These are phyloP conservation scores for Typhlichthys subterraneus DNA, from an alignment of 2,797 vertebrate species.

Conservation along the genomic window DNA sequence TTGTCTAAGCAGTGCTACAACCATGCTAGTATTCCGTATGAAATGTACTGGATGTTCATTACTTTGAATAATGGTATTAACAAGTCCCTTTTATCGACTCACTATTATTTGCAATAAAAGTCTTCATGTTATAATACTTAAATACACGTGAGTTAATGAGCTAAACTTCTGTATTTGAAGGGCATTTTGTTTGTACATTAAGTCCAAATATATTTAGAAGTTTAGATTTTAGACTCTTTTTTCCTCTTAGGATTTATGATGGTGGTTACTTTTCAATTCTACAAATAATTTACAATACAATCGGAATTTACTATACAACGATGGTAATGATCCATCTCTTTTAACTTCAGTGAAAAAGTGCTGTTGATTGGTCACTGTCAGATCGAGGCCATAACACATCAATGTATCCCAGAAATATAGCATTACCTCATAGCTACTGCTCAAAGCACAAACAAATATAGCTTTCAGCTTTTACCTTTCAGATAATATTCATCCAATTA, in stretches of 20 bases:
- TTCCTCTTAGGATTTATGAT: no score
- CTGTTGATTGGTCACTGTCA: constrained; percentile 42
- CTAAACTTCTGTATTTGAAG: constrained; percentile 24
- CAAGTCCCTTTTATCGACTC: constrained; percentile 70
- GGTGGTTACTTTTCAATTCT: constrained; percentile 6
- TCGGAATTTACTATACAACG: constrained; percentile 35
- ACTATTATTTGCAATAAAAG: constrained; percentile 78
- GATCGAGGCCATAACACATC: constrained; percentile 55
- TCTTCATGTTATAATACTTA: constrained; percentile 71
- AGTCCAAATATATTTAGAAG: no score
- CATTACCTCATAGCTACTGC: no score
- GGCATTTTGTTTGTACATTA: constrained; percentile 35
- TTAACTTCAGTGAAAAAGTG: constrained; percentile 41
- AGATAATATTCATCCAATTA: constrained; percentile 63
- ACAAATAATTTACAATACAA: constrained; percentile 30
- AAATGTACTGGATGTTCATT: constrained; percentile 76
- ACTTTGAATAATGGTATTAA: constrained; percentile 72
- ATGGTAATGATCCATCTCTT: constrained; percentile 38
- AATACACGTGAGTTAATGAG: constrained; percentile 66
- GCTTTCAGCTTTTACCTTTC: constrained; percentile 57
- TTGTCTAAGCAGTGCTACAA: constrained; percentile 62
- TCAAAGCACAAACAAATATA: constrained; percentile 19
- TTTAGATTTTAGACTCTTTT: no score
- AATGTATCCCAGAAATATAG: constrained; percentile 34
- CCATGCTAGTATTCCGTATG: constrained; percentile 70